Evolutionary conservation across 2,888 invertebrate species (phyloP).

Genomic region (Agrotis ipsilon): DNA sequence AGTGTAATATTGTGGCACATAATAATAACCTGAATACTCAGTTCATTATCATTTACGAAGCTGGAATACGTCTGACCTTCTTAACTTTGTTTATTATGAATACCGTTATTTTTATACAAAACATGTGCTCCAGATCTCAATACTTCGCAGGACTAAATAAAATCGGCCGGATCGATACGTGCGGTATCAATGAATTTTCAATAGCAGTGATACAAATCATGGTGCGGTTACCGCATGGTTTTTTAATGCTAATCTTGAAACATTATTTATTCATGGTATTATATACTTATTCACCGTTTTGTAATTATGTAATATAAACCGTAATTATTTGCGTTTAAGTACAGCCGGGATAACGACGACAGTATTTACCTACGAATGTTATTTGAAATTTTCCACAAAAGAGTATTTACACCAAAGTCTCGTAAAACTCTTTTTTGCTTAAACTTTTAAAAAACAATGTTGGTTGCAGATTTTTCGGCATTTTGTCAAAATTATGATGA

Average conservation of each 20-base stretch:
- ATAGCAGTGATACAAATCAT: slow-evolving; percentile 14
- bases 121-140: slow-evolving; percentile 55
- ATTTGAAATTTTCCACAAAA: neutral
- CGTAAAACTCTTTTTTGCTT: slow-evolving; percentile 19
- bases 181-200: slow-evolving; percentile 35
- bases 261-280: neutral
- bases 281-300: too few relatives aligned
- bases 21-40: slow-evolving; percentile 52
- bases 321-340: neutral
- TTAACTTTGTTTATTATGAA: slow-evolving; percentile 65
- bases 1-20: slow-evolving; percentile 35
- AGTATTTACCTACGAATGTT: neutral
- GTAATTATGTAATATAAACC: neutral
- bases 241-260: neutral
- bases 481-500: slow-evolving; percentile 42
- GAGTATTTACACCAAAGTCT: slow-evolving; percentile 24
- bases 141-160: slow-evolving; percentile 55
- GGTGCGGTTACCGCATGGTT: neutral
- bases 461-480: slow-evolving; percentile 31
- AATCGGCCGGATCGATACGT: slow-evolving; percentile 57
- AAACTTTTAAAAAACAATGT: slow-evolving; percentile 18
- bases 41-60: slow-evolving; percentile 52
- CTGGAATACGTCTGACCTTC: slow-evolving; percentile 61
- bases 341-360: neutral
- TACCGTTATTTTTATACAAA: slow-evolving; percentile 63